Evolutionary conservation across 2,888 invertebrate species (phyloP), one percentile per base, ranked within the genome.

Genomic region (Uloborus plumipes): DNA sequence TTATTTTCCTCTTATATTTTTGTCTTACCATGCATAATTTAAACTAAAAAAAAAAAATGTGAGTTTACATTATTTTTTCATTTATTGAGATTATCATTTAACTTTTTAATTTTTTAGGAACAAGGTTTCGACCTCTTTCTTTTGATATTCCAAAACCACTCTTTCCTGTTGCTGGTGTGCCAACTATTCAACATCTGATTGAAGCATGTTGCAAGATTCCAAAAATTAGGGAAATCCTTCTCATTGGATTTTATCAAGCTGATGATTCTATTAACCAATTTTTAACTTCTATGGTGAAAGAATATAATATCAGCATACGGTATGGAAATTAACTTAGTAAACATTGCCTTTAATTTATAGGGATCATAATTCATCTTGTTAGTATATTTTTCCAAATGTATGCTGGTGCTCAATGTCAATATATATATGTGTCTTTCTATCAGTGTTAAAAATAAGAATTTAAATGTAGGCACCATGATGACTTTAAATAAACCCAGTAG

Each of bases 121-220:
- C 99, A 13, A 92, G 99, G 74, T 99, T 99, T 89, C 93, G 99
- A 0, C 99, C 99, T 0, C 91, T 99, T 3, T 98, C 98, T 0
- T 90, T 99, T 82, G 98, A 99, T 88, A 93, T 95, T n/a, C 98
- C 99, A 0, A 99, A 99, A 89, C 99, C 99, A 0, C 89, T 99
- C 18, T 99, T 99, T 89, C 98, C 98, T 0, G 94, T 99, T 16
- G 99, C 98, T 70, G 99, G 99, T 0, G 90, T 96, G 58, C 98
- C 99, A 0, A 92, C 99, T 84, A 95, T 99, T 83, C 97, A 99
- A 88, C 99, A 99, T 88, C 97, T 98, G 88, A 97, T 99, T 71
- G 97, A 98, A 89, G 97, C 98, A 65, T 97, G 98, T 88, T 87
- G 88, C 65, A 87, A 89, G 88, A 90, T 90, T 82, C 78, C 81